Evolutionary conservation across 2,113 vertebrate species (phyloP), one percentile per base, ranked within the genome.

Genomic region (Eonycteris spelaea): DNA sequence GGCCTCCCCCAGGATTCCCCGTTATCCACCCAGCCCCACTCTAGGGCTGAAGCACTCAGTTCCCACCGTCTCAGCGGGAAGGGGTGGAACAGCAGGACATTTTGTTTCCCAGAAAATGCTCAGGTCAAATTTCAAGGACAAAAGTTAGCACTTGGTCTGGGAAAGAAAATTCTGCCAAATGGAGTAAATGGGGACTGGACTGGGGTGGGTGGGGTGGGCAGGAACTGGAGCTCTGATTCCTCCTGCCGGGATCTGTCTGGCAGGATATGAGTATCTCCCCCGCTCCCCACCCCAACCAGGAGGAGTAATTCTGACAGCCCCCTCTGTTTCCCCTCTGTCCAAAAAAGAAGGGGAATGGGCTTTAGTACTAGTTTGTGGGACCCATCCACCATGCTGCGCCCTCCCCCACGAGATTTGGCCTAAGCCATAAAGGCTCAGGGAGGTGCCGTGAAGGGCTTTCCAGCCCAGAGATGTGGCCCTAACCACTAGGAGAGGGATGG

Each of bases 121-220:
- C 67, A 96, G 97, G 97, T 98, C 97, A 97, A 91, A 96, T 97
- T 91, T 98, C 97, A 98, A 98, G 97, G 97, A 97, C 97, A 95
- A 96, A 96, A 97, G 93, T 97, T 96, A 92, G 95, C 86, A 78
- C 75, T 97, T 67, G 92, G 75, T 90, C 86, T 96, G 94, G 96
- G 94, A 95, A 97, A 80, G 86, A 93, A 96, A 97, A 95, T 79
- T 95, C 91, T 63, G 86, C 86, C 83, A 93, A 95, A 86, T 16
- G 67, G 93, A 90, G 67, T 30, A 80, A 90, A 85, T 0, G 19
- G 6, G 79, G 68, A 45, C 21, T 14, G 8, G 63, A 18, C 8
- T 22, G 12, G 68, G 53, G 30, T 12, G 8, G 21, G 11, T 40
- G 40, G 38, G 6, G 53, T 21, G 19, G 59, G 1, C 59, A 63